Base-by-base conservation (phyloP, 2,113 vertebrate genomes). In the Burhinus bistriatus region DNA sequence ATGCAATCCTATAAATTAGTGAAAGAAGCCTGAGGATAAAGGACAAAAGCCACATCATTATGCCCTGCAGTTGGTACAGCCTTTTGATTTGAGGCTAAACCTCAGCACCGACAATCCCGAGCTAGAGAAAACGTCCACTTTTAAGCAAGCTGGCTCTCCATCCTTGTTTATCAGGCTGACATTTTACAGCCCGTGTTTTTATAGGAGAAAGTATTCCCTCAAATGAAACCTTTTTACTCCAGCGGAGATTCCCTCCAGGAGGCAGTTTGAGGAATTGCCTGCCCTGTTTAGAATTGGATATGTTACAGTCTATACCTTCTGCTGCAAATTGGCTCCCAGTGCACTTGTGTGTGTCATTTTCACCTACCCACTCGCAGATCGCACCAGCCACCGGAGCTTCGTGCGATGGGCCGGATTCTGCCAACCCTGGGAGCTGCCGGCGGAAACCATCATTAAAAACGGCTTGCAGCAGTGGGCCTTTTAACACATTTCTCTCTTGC, bases 291-390 rank as follows among this genome's bases (percentile, higher is more conserved):
- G 76, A 86, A 89, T 58, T 94, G 96, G 95, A 85, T 26, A 13
- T 0, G 92, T 94, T 90, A 90, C 87, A 79, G 95, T 42, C 95
- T 85, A 90, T 52, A 45, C 96, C 96, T 96, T 92, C 95, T 94
- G 97, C 96, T 95, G 96, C 88, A 96, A 93, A 96, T 92, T 90
- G 96, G 95, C 95, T 95, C 83, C 79, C 36, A 2, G 91, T 66
- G 96, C 93, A 87, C 93, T 29, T 47, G 76, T 15, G 82, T 49
- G 96, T 80, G 92, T 92, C 95, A 95, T 88, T 94, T n/a, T 77
- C 96, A 96, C 96, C 96, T 90, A 49, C 92, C 93, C 92, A 89
- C 93, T 80, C 58, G 3, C 87, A 64, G 66, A 30, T 95, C 51
- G 11, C 91, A 93, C 49, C 92, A 89, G 87, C 22, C 90, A 81